Conservation (phyloP, 2,888 invertebrate species). For the Habrosyne pyritoides region DNA sequence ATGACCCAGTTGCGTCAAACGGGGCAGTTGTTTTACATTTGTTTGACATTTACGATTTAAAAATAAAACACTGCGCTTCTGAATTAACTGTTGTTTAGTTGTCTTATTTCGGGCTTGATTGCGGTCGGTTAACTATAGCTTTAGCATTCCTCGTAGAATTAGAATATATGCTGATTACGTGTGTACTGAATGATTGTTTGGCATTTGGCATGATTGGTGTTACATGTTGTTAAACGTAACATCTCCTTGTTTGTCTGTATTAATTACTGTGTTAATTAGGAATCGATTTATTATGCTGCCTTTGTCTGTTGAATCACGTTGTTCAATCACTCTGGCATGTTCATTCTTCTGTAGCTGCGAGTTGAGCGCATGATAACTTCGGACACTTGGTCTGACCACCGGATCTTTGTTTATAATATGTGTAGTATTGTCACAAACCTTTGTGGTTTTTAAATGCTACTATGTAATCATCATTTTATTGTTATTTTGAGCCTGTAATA, state of each 20-base stretch:
- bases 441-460: too few relatives aligned
- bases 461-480: too few relatives aligned
- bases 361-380: too few relatives aligned
- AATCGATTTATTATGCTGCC: background rate
- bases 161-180: background rate
- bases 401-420: too few relatives aligned
- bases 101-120: background rate
- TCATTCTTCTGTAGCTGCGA: too few relatives aligned
- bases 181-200: background rate
- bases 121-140: slow-evolving; percentile 1
- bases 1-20: slow-evolving; percentile 31
- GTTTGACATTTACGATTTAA: slow-evolving; percentile 38
- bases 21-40: slow-evolving; percentile 19
- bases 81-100: slow-evolving; percentile 1
- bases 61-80: slow-evolving; percentile 29
- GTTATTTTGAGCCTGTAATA: too few relatives aligned
- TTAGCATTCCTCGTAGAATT: background rate
- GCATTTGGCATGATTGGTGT: background rate
- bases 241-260: background rate
- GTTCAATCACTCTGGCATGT: too few relatives aligned
- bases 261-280: background rate
- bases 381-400: too few relatives aligned
- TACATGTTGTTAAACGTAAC: background rate
- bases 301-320: background rate
- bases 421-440: too few relatives aligned